Evolutionary conservation across 2,797 vertebrate species (phyloP), one percentile per base, ranked within the genome.

Genomic region (Choloepus didactylus): DNA sequence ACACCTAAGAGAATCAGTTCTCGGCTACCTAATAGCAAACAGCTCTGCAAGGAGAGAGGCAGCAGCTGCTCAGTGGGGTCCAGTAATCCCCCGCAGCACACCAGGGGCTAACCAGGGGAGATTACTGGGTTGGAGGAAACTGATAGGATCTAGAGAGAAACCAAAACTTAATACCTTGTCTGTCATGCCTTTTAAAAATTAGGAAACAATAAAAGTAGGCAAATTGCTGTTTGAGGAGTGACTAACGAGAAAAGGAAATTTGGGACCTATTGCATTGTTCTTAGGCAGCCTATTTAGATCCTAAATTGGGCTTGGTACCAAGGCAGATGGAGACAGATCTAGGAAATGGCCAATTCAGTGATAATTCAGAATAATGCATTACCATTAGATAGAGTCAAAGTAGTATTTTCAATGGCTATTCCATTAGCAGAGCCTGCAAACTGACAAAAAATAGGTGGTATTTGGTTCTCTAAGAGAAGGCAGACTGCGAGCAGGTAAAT

Each of bases 141-240:
- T 6, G 92, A 97, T 69, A 93, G 82, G 60, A 83, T 87, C 87
- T 91, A 90, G 85, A 80, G 69, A 95, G 88, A 82, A 91, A 91
- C 16, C 44, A 59, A 86, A 70, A 62, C 12, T 35, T 85, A 92
- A 81, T 62, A 49, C 49, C 67, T 80, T 92, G 76, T 92, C 76
- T 81, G 38, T 77, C 51, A 87, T 56, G 77, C 77, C 59, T 89
- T 69, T 91, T 59, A 35, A 92, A 94, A 96, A 88, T 93, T 91
- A 89, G 70, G 49, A 81, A 84, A 90, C 25, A 80, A 27, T 69
- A 60, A 91, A 96, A 90, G 72, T 29, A 85, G 79, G 75, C 83
- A 93, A 95, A 92, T 86, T 69, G 73, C 27, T n/a, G 11, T 60
- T 56, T 72, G 12, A 91, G 23, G 31, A 79, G 46, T 64, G 31